phyloP scores from a whole-genome alignment of 2,113 vertebrate species.

The Callopanchax toddi region DNA sequence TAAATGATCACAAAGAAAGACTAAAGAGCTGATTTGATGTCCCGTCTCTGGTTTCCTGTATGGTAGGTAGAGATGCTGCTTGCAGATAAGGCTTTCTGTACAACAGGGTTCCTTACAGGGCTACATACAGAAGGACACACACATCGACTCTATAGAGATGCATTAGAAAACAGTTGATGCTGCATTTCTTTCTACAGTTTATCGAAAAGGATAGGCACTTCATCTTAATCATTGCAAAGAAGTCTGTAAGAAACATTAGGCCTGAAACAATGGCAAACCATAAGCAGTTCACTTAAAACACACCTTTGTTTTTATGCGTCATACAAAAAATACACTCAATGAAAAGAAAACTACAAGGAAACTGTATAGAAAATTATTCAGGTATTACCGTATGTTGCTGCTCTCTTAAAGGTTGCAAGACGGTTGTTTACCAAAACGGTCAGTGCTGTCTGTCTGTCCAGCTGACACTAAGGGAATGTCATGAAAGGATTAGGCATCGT shows the following conservation, averaged over 20 bases:
- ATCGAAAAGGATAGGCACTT: constrained; percentile 95
- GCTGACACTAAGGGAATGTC: constrained; percentile 60
- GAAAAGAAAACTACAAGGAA: constrained; percentile 82
- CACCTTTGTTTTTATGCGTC: constrained; percentile 60
- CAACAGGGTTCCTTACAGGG: constrained; percentile 63
- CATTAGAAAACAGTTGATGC: constrained; percentile 77
- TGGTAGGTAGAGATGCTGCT: constrained; percentile 48
- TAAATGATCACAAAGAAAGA: too few relatives aligned
- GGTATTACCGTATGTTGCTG: constrained; percentile 52
- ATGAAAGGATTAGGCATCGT: constrained; percentile 47
- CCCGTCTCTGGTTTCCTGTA: too few relatives aligned
- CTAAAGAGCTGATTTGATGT: constrained; percentile 39
- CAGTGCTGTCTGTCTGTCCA: constrained; percentile 6
- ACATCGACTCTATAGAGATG: constrained; percentile 63
- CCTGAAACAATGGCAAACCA: constrained; percentile 84
- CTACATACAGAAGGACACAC: constrained; percentile 54
- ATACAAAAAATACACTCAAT: constrained; percentile 85
- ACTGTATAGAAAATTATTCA: constrained; percentile 77
- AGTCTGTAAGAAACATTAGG: constrained; percentile 82
- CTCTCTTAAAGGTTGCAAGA: constrained; percentile 8
- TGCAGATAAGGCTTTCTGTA: constrained; percentile 70
- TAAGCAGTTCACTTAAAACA: constrained; percentile 69
- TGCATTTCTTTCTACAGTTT: constrained; percentile 80
- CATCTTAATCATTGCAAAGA: constrained; percentile 86
- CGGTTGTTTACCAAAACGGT: not conserved